Base-by-base conservation (phyloP, 2,113 vertebrate genomes). In the Suncus etruscus region DNA sequence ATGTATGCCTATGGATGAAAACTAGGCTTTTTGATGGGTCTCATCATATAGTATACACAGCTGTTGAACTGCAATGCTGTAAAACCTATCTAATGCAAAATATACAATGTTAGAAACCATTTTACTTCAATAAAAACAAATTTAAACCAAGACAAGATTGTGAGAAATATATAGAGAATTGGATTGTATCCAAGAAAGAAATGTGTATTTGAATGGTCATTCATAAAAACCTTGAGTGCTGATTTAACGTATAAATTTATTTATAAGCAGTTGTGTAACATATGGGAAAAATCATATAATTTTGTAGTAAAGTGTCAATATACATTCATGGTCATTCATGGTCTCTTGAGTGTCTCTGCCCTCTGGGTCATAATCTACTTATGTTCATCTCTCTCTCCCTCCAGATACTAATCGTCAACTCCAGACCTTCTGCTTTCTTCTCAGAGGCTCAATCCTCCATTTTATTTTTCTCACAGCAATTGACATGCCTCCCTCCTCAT, bases 171-270 rank as follows among this genome's bases (percentile, higher is more conserved):
- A 69, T 31, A 31, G n/a, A 69, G 31, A 70, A 32, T 70, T 31
- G 69, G 10, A 95, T 70, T 73, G 88, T 27, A 47, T 47, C 32
- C 39, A 75, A 83, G 27, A 89, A 11, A 7, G 75, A 93, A 86
- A 25, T 12, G 6, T 7, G 10, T 58, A 73, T 83, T 11, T 69
- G 54, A 80, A 50, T n/a, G 27, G 79, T 6, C 18, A 70, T 20
- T 65, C 9, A 16, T 83, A 31, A 69, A 83, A 90, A 91, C n/a
- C 4, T 20, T 78, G 47, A 85, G 32, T 63, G 15, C 1, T 0
- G 18, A 58, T 94, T 90, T 84, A 86, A 90, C 27, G 83, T 48
- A 75, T 6, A 91, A 87, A 27, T 27, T 83, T 88, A 83, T 76
- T 80, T 91, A 77, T 51, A 73, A 18, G 18, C 31, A 90, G 45